Base-by-base conservation (phyloP, 2,888 invertebrate species). In the Myopa testacea region DNA sequence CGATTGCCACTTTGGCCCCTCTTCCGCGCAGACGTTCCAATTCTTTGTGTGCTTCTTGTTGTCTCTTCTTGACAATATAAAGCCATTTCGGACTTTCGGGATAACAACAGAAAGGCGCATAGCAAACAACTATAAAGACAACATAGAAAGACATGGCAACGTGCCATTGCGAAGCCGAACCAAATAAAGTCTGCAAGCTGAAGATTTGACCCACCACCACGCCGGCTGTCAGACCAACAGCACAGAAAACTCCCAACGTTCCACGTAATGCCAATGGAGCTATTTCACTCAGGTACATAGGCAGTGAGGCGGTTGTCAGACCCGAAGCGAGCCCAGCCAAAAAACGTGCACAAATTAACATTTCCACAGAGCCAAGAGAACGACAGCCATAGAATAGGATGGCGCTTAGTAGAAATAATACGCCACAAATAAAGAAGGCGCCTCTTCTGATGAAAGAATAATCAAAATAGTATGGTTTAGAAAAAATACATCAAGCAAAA, bases 71-170 rank as follows among this genome's bases (percentile, higher is more conserved):
- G 69, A 95, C 91, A 72, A 95, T 92, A 83, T 92, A 94, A 78
- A 96, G 90, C 90, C 94, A 97, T 87, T 96, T 96, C 1, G 98
- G 98, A 88, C 96, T 96, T 88, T 98, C 98, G 0, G 97, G 96
- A 86, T 96, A 91, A 78, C 92, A 90, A 5, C 91, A 91, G 67
- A 95, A 88, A n/a, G 92, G 90, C 40, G 93, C 85, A 73, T 93
- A 86, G 75, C 93, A 93, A 19, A 94, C 83, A 72, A 94, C 85
- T 79, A 94, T 92, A 80, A 96, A 93, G 34, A 96, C 82, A 45
- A 93, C 91, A 81, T 93, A 94, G 80, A 94, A 91, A 80, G 93
- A 93, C 74, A 98, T 88, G 40, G 96, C 92, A 82, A 93, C 91
- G 67, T 94, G 94, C 97, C 97, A 98, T 67, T 90, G 87, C 5